These are phyloP conservation scores for Vireo griseus DNA, from an alignment of 2,797 vertebrate genomes.

Conservation along the genomic window DNA sequence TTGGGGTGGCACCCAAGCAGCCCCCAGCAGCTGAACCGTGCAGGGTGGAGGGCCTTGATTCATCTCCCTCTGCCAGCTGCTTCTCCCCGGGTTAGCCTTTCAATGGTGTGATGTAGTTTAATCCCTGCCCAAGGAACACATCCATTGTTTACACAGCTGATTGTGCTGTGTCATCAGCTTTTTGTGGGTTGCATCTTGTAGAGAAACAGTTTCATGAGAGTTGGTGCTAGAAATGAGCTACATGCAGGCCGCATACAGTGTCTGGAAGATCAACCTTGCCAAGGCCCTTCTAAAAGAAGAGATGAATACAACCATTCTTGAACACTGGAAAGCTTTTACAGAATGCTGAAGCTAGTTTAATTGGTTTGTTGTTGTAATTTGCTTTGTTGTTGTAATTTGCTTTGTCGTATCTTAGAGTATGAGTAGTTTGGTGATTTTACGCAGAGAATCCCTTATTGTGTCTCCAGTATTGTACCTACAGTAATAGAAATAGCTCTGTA, in stretches of 20 bases:
- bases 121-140: not conserved
- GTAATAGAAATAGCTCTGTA: not conserved
- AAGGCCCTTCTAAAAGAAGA: not conserved
- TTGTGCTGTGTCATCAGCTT: not conserved
- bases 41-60: not conserved
- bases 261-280: not conserved
- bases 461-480: not conserved
- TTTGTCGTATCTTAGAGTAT: not conserved
- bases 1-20: not conserved
- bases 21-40: not conserved
- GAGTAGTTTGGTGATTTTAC: not conserved
- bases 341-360: not conserved
- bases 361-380: not conserved
- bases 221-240: not conserved
- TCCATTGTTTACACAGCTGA: not conserved
- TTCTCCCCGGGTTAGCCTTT: accelerated
- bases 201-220: not conserved
- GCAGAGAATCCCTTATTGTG: not conserved
- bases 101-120: not conserved
- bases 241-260: accelerated
- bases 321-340: not conserved
- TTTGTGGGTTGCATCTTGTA: not conserved
- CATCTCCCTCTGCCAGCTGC: not conserved
- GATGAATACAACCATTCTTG: not conserved
- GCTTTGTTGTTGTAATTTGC: not conserved